Percentiles rank a stretch among this genome's conserved stretches.
phyloP scores from a whole-genome alignment of 2,113 vertebrate genomes.

The Prietella phreatophila region DNA sequence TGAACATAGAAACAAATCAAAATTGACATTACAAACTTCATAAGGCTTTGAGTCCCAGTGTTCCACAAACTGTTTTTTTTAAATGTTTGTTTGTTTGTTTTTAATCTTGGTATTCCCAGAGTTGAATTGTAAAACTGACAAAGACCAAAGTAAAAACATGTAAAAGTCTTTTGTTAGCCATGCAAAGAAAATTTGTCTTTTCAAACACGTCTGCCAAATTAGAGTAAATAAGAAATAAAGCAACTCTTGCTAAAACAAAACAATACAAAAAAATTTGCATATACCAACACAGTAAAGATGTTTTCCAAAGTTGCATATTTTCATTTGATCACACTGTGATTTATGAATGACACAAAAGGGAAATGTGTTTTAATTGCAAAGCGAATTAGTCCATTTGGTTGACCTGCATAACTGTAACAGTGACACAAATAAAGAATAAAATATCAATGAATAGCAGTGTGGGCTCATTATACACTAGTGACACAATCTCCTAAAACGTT shows the following conservation, averaged over 20 bases:
- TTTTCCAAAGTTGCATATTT: conserved; percentile 43
- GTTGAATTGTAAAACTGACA: conserved; percentile 82
- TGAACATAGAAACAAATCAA: conserved; percentile 93
- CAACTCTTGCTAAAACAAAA: not conserved
- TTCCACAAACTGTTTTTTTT: conserved; percentile 59
- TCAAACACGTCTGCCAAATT: conserved; percentile 49
- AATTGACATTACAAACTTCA: conserved; percentile 92
- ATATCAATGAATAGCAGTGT: not conserved
- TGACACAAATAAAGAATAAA: conserved; percentile 2
- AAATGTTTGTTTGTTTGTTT: not conserved
- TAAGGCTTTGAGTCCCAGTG: conserved; percentile 90
- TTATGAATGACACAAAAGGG: conserved; percentile 20
- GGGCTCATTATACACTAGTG: not conserved
- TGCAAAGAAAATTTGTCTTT: conserved; percentile 67
- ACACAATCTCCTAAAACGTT: not conserved
- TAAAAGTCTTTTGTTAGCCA: conserved; percentile 69
- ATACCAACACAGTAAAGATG: conserved; percentile 36
- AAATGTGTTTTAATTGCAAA: not conserved
- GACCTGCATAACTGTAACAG: not conserved
- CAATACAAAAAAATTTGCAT: conserved; percentile 16
- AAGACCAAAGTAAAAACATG: conserved; percentile 62
- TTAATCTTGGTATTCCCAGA: conserved; percentile 76
- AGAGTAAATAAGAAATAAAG: conserved; percentile 21
- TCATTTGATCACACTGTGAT: conserved; percentile 21
- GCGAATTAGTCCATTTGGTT: not conserved